Conservation (phyloP, 2,888 invertebrate species). For the Cenopis cana region DNA sequence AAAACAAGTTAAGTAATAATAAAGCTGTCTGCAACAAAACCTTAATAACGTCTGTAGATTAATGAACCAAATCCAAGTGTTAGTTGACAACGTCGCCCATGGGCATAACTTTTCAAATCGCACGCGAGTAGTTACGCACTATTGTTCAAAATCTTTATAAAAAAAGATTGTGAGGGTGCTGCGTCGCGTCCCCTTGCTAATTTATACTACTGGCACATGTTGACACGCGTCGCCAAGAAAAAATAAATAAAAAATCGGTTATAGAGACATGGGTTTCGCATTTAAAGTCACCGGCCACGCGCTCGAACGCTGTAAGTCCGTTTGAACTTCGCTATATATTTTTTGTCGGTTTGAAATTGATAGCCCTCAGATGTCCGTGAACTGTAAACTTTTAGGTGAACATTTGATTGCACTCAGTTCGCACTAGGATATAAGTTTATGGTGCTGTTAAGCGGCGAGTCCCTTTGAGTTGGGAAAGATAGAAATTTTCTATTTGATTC, state of each 20-base stretch:
- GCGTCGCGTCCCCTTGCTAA: constrained; percentile 79
- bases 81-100: constrained; percentile 56
- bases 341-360: constrained; percentile 70
- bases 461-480: constrained; percentile 52
- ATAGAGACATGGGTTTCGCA: constrained; percentile 77
- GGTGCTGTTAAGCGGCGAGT: constrained; percentile 58
- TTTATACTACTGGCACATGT: constrained; percentile 82
- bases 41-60: constrained; percentile 40
- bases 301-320: constrained; percentile 60
- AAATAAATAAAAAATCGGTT: constrained; percentile 74
- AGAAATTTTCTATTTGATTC: constrained; percentile 36
- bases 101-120: constrained; percentile 79
- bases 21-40: constrained; percentile 30
- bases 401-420: constrained; percentile 64
- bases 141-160: constrained; percentile 82
- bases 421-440: constrained; percentile 65
- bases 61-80: constrained; percentile 54
- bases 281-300: constrained; percentile 68
- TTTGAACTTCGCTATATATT: constrained; percentile 63
- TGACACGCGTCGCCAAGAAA: constrained; percentile 79
- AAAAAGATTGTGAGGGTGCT: constrained; percentile 79
- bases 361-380: constrained; percentile 61
- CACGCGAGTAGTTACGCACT: constrained; percentile 78
- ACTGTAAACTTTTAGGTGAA: constrained; percentile 60
- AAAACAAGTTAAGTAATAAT: constrained; percentile 26